Conservation (phyloP, 53 echinoderm and acorn worm genomes). For the Mesocentrotus franciscanus region DNA sequence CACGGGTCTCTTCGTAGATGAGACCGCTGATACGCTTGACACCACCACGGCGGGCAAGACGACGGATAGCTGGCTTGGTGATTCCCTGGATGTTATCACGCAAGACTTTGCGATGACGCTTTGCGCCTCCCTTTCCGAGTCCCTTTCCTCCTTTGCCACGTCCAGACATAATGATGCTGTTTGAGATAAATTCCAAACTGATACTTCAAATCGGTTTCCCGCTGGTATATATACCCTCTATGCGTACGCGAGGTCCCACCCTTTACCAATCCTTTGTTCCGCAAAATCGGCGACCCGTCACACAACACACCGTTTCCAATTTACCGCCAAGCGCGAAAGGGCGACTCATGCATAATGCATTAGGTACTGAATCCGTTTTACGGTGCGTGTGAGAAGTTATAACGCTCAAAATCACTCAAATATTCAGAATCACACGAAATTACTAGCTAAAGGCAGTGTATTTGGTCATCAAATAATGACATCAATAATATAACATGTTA, state of each 20-base stretch:
- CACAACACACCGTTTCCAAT: background rate
- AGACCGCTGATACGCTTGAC: slow-evolving; percentile 95
- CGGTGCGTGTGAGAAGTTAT: background rate
- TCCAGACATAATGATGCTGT: slow-evolving; percentile 81
- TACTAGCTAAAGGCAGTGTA: background rate
- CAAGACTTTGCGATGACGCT: slow-evolving; percentile 94
- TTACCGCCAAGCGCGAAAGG: slow-evolving; percentile 4
- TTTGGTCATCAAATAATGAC: background rate
- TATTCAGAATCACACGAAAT: background rate
- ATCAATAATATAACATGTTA: background rate
- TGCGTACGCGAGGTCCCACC: slow-evolving; percentile 26
- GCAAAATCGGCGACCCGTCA: slow-evolving; percentile 9
- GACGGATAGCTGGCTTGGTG: slow-evolving; percentile 96
- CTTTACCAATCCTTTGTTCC: slow-evolving; percentile 31
- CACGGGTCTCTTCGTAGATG: slow-evolving; percentile 97
- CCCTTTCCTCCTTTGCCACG: slow-evolving; percentile 98
- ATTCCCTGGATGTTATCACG: slow-evolving; percentile 98
- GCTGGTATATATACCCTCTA: slow-evolving; percentile 24
- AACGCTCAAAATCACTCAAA: background rate
- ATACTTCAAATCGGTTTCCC: background rate
- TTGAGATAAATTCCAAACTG: slow-evolving; percentile 8
- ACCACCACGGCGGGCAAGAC: slow-evolving; percentile 94
- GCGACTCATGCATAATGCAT: slow-evolving; percentile 20
- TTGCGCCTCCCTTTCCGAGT: slow-evolving; percentile 96
- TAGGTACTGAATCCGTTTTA: background rate